Base-by-base conservation (phyloP, 2,797 vertebrate genomes). In the Galago senegalensis region DNA sequence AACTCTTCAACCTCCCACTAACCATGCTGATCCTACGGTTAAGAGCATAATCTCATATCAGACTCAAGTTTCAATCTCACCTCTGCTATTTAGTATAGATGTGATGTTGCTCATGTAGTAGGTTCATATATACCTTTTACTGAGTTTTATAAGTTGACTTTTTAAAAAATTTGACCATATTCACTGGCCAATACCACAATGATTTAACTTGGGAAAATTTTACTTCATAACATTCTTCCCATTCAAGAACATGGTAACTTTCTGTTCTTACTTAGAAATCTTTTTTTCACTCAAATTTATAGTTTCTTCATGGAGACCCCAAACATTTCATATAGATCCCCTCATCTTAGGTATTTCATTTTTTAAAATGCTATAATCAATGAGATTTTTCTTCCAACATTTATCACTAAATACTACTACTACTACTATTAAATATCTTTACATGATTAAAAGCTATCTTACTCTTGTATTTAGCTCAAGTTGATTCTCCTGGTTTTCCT, bases 361-460 rank as follows among this genome's bases (percentile, higher is more conserved):
- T 89, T 49, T 89, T 88, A 89, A 61, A 92, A 53, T 75, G 60
- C 34, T 49, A 27, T n/a, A 77, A 56, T 27, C 46, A 86, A 65
- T 88, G 77, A 61, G 43, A 73, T 89, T 53, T 94, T 94, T 70
- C 53, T 70, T 25, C 49, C 34, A 76, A n/a, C 60, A 91, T 85
- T 93, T 96, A 63, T 93, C 49, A 37, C 34, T 76, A 83, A 94
- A 82, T 58, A 37, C 27, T 84, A 83, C 11, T 23, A 72, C 46
- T 90, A 77, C 56, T 49, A 14, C 13, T 14, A 49, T 85, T 65
- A 88, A 89, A 60, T 61, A 93, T 84, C 61, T 94, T 81, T 77
- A 53, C 14, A 40, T 40, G 34, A 18, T 46, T 93, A 4, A 70
- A 4, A 40, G 46, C 43, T 56, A 86, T 7, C 18, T 72, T 75